phyloP scores from a whole-genome alignment of 2,888 invertebrate species.

The Drosophila glabriapex region DNA sequence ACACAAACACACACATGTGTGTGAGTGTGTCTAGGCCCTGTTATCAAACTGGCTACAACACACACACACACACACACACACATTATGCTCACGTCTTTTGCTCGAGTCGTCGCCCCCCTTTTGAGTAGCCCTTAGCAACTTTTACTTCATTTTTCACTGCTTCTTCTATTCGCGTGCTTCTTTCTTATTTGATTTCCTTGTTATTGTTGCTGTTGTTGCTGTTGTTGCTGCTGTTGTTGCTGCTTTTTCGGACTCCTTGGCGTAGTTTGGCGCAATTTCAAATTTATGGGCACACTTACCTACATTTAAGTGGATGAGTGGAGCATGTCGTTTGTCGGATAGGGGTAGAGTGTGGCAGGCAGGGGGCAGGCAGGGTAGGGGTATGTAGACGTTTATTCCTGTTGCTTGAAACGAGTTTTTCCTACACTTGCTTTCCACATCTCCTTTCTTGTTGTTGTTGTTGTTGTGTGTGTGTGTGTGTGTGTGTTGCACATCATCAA shows the following conservation, averaged over 20 bases:
- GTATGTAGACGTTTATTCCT: constrained; percentile 31
- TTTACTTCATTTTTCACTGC: constrained; percentile 29
- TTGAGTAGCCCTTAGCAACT: constrained; percentile 28
- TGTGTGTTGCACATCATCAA: constrained; percentile 55
- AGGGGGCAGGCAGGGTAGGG: not conserved
- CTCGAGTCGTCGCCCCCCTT: not conserved
- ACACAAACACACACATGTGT: constrained; percentile 32
- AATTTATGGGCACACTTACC: constrained; percentile 65
- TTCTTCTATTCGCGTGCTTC: constrained; percentile 41
- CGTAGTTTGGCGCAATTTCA: constrained; percentile 72
- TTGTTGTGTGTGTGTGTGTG: constrained; percentile 20
- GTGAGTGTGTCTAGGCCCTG: constrained; percentile 48
- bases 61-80: constrained; percentile 33
- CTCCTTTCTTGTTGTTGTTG: constrained; percentile 62
- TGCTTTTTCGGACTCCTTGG: constrained; percentile 41
- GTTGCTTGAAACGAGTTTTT: constrained; percentile 73
- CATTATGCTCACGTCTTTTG: constrained; percentile 69
- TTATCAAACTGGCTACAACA: constrained; percentile 49
- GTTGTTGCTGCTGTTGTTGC: not conserved
- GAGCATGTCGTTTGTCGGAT: constrained; percentile 4
- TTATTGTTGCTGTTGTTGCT: not conserved
- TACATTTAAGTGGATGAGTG: constrained; percentile 31
- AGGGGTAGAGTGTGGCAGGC: not conserved
- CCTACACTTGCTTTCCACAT: constrained; percentile 77
- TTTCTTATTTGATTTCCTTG: constrained; percentile 32